Evolutionary conservation across 2,888 invertebrate genomes (phyloP), one percentile per base, ranked within the genome.

Genomic region (Apotomis turbidana): DNA sequence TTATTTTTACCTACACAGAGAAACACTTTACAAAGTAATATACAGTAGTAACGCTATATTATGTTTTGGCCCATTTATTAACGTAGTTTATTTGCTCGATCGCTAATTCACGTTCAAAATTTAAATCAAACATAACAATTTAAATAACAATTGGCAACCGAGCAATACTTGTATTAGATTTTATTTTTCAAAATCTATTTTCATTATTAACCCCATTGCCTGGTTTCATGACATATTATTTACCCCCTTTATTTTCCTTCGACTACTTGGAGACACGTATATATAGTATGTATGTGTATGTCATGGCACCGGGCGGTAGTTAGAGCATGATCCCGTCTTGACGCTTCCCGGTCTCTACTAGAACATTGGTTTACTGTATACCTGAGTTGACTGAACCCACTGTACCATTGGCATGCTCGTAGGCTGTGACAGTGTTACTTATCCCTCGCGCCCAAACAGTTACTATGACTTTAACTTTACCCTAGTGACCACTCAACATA

Each of bases 341-440:
- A 89, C 90, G 91, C 92, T 91, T 89, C 87, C 88, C 86, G 79
- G 38, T 63, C 60, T 64, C 13, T 58, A 57, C 55, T 66, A 66
- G 66, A 60, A 69, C 46, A 61, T 64, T 74, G 52, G 67, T 74
- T 75, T 74, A 78, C 76, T 79, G 78, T 81, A 79, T 83, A 86
- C 83, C 86, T 85, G 83, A 87, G 83, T 88, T 88, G 87, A 89
- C 86, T 87, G 83, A 83, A 85, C 84, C 81, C 83, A 84, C 84
- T 75, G 74, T 74, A 78, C 87, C 82, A 88, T 89, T 90, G 87
- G 93, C 93, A 93, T 93, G 93, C 90, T 88, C 84, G 84, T 91
- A 93, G 91, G 89, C 92, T 92, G 92, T 90, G 89, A 92, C 88
- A 80, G 90, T 89, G 89, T 90, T 89, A 92, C 92, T 93, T 91